A percentile compares a stretch with the other conserved stretches of the same genome.
phyloP scores from a whole-genome alignment of 2,113 vertebrate species.

The Neolamprologus variostigma region DNA sequence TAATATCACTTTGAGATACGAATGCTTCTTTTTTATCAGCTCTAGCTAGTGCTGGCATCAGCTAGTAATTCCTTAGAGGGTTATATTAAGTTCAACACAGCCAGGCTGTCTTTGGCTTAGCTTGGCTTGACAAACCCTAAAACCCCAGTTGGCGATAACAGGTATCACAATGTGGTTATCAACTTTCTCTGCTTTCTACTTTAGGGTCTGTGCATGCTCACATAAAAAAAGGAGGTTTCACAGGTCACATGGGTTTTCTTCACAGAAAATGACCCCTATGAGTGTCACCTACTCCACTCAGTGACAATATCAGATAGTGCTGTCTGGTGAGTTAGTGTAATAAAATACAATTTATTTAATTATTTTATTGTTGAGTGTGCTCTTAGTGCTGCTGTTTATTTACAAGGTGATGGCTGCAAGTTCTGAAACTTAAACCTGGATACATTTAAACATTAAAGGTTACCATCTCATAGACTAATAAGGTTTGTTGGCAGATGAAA shows the following conservation, averaged over 20 bases:
- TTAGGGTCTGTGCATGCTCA: background rate
- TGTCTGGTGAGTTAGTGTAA: background rate
- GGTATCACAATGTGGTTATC: background rate
- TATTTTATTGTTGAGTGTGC: background rate
- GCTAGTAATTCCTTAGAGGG: background rate
- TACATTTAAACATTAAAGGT: background rate
- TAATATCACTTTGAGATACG: background rate
- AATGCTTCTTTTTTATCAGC: background rate
- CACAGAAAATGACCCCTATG: background rate
- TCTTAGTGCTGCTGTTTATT: background rate
- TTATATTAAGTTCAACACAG: background rate
- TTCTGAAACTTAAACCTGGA: background rate
- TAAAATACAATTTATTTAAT: background rate
- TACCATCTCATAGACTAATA: background rate
- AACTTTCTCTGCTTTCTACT: background rate
- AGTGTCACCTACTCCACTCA: background rate
- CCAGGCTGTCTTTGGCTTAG: background rate
- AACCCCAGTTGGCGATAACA: background rate
- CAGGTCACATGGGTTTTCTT: background rate
- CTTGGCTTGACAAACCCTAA: background rate
- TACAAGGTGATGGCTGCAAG: background rate
- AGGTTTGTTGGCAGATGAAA: background rate
- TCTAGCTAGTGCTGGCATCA: background rate
- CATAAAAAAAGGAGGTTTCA: background rate
- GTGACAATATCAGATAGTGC: background rate